A percentile compares a stretch with the other conserved stretches of the same genome.
These are phyloP conservation scores for Congeria kusceri DNA, from an alignment of 2,888 invertebrate species.

Conservation along the genomic window DNA sequence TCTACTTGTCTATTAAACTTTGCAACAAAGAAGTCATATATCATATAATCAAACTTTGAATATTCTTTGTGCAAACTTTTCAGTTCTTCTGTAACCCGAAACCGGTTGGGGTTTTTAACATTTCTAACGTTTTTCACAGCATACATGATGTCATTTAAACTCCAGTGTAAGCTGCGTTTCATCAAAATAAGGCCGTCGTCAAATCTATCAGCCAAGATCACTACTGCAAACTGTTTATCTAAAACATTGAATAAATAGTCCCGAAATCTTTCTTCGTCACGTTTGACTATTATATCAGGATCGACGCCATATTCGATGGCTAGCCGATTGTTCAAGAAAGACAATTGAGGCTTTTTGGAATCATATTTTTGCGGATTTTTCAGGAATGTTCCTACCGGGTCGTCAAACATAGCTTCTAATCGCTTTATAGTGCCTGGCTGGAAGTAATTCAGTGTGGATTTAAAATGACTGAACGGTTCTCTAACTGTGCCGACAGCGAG, in stretches of 20 bases:
- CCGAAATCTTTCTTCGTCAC: slow-evolving; percentile 42
- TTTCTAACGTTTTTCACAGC: slow-evolving; percentile 55
- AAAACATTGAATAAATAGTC: slow-evolving; percentile 43
- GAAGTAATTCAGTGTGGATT: slow-evolving; percentile 54
- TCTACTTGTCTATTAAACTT: slow-evolving; percentile 40
- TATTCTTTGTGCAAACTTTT: slow-evolving; percentile 30
- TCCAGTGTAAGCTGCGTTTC: slow-evolving; percentile 48
- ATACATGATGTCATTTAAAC: slow-evolving; percentile 57
- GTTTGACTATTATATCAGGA: slow-evolving; percentile 45
- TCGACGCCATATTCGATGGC: slow-evolving; percentile 58
- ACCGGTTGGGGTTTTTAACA: slow-evolving; percentile 19
- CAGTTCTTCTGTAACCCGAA: slow-evolving; percentile 17
- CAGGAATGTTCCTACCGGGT: slow-evolving; percentile 40
- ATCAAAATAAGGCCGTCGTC: slow-evolving; percentile 62
- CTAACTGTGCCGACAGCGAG: slow-evolving; percentile 50
- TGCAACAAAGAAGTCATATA: slow-evolving; percentile 58
- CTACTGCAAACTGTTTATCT: slow-evolving; percentile 55
- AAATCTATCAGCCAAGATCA: slow-evolving; percentile 51
- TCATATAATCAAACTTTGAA: slow-evolving; percentile 48
- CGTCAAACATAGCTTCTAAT: slow-evolving; percentile 18
- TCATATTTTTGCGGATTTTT: slow-evolving; percentile 32
- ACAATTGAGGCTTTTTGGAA: slow-evolving; percentile 1
- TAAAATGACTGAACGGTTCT: slow-evolving; percentile 52
- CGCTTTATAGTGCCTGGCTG: slow-evolving; percentile 28
- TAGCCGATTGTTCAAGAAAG: slow-evolving; percentile 55